These are phyloP conservation scores for Palaemon carinicauda DNA, from an alignment of 1,140 invertebrate genomes.

Conservation along the genomic window DNA sequence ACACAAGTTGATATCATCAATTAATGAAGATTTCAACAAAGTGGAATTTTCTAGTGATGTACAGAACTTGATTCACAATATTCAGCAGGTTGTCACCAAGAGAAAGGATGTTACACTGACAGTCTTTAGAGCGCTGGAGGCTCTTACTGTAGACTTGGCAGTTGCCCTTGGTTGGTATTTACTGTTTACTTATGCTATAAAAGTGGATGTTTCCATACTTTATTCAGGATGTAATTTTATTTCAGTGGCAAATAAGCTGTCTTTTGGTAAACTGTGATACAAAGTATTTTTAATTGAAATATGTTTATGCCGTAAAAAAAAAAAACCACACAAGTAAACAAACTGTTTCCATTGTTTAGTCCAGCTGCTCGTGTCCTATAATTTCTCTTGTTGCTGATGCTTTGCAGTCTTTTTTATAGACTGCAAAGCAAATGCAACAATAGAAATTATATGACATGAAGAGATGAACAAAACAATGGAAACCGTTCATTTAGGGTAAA, in stretches of 20 bases:
- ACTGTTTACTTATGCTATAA: background rate
- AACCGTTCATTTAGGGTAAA: too few relatives aligned
- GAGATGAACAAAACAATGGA: too few relatives aligned
- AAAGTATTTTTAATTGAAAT: too few relatives aligned
- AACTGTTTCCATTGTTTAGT: too few relatives aligned
- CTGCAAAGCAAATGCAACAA: too few relatives aligned
- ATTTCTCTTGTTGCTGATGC: too few relatives aligned
- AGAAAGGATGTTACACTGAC: conserved; percentile 27
- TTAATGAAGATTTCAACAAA: background rate
- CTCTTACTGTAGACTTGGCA: conserved; percentile 21
- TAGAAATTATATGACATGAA: too few relatives aligned
- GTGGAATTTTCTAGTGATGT: background rate
- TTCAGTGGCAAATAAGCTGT: background rate
- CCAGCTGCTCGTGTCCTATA: too few relatives aligned
- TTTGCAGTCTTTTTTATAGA: too few relatives aligned
- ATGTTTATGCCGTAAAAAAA: too few relatives aligned
- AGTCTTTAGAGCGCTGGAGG: conserved; percentile 3
- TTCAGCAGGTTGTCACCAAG: background rate
- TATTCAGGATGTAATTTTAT: background rate
- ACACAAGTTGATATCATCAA: background rate
- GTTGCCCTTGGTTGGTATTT: conserved; percentile 10
- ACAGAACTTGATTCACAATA: background rate
- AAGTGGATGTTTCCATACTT: background rate
- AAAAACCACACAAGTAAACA: too few relatives aligned
- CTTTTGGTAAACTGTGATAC: too few relatives aligned